These are phyloP conservation scores for Drosophila atripex DNA, from an alignment of 2,888 invertebrate species.

Conservation along the genomic window DNA sequence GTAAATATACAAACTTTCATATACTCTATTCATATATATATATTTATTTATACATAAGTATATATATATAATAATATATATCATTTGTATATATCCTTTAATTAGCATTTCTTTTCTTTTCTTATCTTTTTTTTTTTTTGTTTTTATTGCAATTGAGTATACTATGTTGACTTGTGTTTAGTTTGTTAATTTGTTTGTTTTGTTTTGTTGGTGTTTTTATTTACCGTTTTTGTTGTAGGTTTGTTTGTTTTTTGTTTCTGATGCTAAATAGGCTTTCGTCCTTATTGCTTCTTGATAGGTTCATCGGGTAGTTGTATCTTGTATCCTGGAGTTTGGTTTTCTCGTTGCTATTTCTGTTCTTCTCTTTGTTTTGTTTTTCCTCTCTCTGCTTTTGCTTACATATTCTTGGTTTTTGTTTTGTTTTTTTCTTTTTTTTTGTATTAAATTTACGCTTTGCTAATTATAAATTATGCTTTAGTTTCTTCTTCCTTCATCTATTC, in stretches of 20 bases:
- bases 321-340: conserved; percentile 34
- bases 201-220: conserved; percentile 16
- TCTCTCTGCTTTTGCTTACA: conserved; percentile 10
- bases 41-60: conserved; percentile 27
- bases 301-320: conserved; percentile 21
- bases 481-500: conserved; percentile 10
- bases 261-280: conserved; percentile 55
- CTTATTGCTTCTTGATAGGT: conserved; percentile 67
- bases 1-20: conserved; percentile 70
- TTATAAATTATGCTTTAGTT: conserved; percentile 66
- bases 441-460: conserved; percentile 61
- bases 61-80: conserved; percentile 40
- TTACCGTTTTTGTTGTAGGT: conserved; percentile 13
- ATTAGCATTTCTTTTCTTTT: conserved; percentile 48
- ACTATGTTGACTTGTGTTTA: conserved; percentile 70
- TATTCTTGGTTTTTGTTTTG: conserved; percentile 38
- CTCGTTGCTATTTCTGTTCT: conserved; percentile 15
- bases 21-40: conserved; percentile 56
- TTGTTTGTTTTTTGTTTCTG: conserved; percentile 16
- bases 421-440: conserved; percentile 42
- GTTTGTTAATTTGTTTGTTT: conserved; percentile 9
- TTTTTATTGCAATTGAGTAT: conserved; percentile 72
- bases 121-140: too few relatives aligned
- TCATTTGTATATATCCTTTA: conserved; percentile 60
- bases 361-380: conserved; percentile 21